Evolutionary conservation across 2,888 invertebrate genomes (phyloP), one percentile per base, ranked within the genome.

Genomic region (Tyria jacobaeae): DNA sequence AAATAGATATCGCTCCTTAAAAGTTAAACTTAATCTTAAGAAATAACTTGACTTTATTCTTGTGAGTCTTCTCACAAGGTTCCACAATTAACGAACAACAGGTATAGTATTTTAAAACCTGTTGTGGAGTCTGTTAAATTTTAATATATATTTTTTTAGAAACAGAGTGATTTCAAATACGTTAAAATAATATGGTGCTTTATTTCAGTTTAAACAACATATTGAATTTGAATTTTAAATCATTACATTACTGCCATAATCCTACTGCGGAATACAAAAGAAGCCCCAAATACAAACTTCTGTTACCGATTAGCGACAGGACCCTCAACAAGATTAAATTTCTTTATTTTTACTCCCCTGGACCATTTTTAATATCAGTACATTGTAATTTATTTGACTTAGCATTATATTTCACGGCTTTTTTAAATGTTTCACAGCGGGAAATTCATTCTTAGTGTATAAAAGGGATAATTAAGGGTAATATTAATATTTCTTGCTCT

Each of bases 291-390:
- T 83, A 81, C 75, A 82, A 86, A 82, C 78, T 81, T 81, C 78
- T 82, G 82, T 78, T 68, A 73, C 70, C 83, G 85, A 85, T 87
- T 86, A 86, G 80, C 77, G 80, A 70, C 78, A 81, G 76, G 76
- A 64, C 76, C 78, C 73, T 65, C 69, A 82, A 82, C 79, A 72
- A 78, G 81, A 84, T 84, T 80, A 86, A 83, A 83, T 81, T 82
- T 78, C 79, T 83, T 86, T 84, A 79, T 83, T 84, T 79, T 76
- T 73, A 73, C 72, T 77, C 76, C 74, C 73, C 73, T 57, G 68
- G 66, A 70, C 76, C 63, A 73, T 71, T 66, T 73, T 82, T 83
- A 77, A 78, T 80, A 75, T 69, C 73, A 72, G 60, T 61, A 65
- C 68, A 79, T 71, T 78, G 70, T 77, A 80, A 84, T 85, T 85